A percentile compares a stretch with the other conserved stretches of the same genome.
phyloP scores from a whole-genome alignment of 2,797 vertebrate species.

The Notoglanidium macrostoma region DNA sequence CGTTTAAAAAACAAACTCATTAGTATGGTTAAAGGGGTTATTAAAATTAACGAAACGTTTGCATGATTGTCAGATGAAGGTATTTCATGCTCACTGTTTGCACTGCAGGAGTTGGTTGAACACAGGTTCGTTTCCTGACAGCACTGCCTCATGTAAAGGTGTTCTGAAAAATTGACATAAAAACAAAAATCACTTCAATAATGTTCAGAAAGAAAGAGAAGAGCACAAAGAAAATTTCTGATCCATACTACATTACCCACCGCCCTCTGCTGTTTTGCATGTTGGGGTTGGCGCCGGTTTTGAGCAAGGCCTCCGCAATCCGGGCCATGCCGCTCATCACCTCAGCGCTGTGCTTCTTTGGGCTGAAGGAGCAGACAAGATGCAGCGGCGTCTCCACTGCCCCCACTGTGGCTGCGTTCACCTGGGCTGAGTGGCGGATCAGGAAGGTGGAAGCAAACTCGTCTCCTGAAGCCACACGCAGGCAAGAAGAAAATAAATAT shows the following conservation, averaged over 20 bases:
- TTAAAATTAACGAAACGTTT: too few relatives aligned
- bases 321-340: constrained; percentile 89
- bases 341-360: constrained; percentile 85
- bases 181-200: background rate
- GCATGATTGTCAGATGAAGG: background rate
- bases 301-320: constrained; percentile 89
- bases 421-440: constrained; percentile 90
- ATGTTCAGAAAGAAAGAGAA: background rate
- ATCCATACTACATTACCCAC: constrained; percentile 67
- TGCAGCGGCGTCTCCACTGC: constrained; percentile 95
- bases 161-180: constrained; percentile 73
- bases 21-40: background rate
- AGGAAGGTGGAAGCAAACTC: constrained; percentile 95
- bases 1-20: background rate
- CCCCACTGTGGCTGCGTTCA: constrained; percentile 89
- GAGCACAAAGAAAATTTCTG: background rate
- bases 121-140: constrained; percentile 90
- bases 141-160: constrained; percentile 88
- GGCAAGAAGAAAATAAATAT: background rate
- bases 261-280: constrained; percentile 96
- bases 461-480: constrained; percentile 75
- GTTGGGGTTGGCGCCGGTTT: constrained; percentile 93
- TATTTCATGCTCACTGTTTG: constrained; percentile 87
- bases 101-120: constrained; percentile 95
- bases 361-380: constrained; percentile 89